Evolutionary conservation across 2,888 invertebrate genomes (phyloP).

Genomic region (Eupithecia dodoneata): DNA sequence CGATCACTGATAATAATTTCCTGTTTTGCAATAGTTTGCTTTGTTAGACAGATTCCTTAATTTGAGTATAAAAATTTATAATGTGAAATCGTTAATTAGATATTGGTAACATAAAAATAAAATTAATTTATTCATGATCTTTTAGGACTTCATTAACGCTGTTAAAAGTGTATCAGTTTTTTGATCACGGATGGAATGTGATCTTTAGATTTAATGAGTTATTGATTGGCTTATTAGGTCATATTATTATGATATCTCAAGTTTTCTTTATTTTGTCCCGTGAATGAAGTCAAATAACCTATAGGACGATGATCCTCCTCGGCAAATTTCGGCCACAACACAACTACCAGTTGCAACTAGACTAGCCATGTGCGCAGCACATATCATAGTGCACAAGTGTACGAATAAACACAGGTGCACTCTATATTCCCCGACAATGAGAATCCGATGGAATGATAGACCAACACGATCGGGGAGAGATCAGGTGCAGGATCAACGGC

Average conservation of each 20-base stretch:
- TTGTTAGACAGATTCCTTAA: neutral
- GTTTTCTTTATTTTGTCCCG: neutral
- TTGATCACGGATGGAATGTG: slow-evolving; percentile 19
- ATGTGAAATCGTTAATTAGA: slow-evolving; percentile 40
- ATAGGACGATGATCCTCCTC: neutral
- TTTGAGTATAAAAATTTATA: slow-evolving; percentile 38
- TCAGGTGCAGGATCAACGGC: too few species aligned
- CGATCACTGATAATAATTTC: neutral
- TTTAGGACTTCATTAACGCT: slow-evolving; percentile 41
- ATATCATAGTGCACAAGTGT: too few species aligned
- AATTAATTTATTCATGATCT: slow-evolving; percentile 41
- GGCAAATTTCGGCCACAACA: too few species aligned
- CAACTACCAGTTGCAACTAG: too few species aligned
- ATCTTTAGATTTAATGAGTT: neutral
- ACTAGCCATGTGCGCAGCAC: too few species aligned
- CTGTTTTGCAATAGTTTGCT: neutral
- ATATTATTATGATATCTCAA: neutral
- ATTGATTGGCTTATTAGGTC: neutral
- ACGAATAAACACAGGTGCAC: too few species aligned
- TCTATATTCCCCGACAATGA: too few species aligned
- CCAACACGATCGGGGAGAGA: too few species aligned
- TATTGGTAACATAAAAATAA: slow-evolving; percentile 39
- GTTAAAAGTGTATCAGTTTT: slow-evolving; percentile 45
- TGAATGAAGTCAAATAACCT: neutral
- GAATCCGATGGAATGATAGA: too few species aligned